Percentiles rank a stretch among this genome's conserved stretches.
phyloP scores from a whole-genome alignment of 2,113 vertebrate genomes.

The Chaenocephalus aceratus region DNA sequence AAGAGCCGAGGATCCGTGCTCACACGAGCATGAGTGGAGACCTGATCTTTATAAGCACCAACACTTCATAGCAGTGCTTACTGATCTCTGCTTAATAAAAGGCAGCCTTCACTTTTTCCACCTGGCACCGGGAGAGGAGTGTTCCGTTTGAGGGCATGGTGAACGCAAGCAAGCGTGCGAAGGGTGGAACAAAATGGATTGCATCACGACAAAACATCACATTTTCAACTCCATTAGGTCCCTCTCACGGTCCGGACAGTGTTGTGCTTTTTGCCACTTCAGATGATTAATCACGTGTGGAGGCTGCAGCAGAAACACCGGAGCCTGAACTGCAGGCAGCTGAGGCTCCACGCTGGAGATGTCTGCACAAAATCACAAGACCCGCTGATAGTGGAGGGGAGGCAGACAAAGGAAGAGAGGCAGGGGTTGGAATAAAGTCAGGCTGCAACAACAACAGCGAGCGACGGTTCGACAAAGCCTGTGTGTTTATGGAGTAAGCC shows the following conservation, averaged over 20 bases:
- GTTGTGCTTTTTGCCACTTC: slow-evolving; percentile 78
- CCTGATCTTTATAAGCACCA: slow-evolving; percentile 34
- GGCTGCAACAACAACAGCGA: slow-evolving; percentile 13
- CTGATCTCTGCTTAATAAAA: slow-evolving; percentile 50
- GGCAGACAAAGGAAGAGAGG: slow-evolving; percentile 8
- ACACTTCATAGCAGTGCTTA: slow-evolving; percentile 22
- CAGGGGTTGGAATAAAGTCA: slow-evolving; percentile 26
- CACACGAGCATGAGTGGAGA: slow-evolving; percentile 27
- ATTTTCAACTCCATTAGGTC: slow-evolving; percentile 82
- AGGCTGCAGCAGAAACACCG: slow-evolving; percentile 61
- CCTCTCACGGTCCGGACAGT: slow-evolving; percentile 67
- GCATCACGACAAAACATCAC: slow-evolving; percentile 72
- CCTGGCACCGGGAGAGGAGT: slow-evolving; percentile 44
- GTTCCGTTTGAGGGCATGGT: slow-evolving; percentile 37
- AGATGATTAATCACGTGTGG: slow-evolving; percentile 80
- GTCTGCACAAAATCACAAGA: slow-evolving; percentile 43
- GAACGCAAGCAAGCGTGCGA: slow-evolving; percentile 25
- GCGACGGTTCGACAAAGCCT: slow-evolving; percentile 17
- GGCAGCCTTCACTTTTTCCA: slow-evolving; percentile 28
- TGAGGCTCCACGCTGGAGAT: slow-evolving; percentile 42
- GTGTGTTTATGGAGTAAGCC: neutral
- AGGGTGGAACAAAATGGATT: slow-evolving; percentile 69
- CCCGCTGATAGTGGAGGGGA: slow-evolving; percentile 37
- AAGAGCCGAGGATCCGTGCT: slow-evolving; percentile 36
- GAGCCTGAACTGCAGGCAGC: slow-evolving; percentile 58